A percentile compares a stretch with the other conserved stretches of the same genome.
These are phyloP conservation scores for Antechinus stuartii DNA, from an alignment of 2,113 vertebrate species.

Conservation along the genomic window DNA sequence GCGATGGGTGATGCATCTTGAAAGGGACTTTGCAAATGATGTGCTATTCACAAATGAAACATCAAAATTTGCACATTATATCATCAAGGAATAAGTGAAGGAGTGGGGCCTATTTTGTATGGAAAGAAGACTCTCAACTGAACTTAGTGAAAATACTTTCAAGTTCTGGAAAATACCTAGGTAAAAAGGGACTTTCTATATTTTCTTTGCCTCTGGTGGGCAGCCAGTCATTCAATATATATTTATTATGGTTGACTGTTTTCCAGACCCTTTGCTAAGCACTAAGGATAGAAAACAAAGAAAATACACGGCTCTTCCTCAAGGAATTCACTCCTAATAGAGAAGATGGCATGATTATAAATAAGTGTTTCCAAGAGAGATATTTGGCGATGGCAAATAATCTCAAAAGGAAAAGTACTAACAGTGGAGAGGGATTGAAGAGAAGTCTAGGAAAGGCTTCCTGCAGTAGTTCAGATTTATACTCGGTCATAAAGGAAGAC, in stretches of 20 bases:
- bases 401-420: not conserved
- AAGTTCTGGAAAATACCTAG: not conserved
- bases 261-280: not conserved
- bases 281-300: not conserved
- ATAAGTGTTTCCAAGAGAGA: not conserved
- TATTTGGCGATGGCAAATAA: not conserved
- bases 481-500: not conserved
- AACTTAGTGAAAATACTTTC: not conserved
- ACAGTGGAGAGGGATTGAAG: not conserved
- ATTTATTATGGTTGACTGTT: not conserved
- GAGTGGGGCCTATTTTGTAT: not conserved
- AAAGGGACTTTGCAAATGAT: not conserved
- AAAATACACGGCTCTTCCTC: no score
- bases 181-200: not conserved
- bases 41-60: not conserved
- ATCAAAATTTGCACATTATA: not conserved
- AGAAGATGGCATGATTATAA: not conserved
- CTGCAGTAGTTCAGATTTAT: no score
- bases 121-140: not conserved
- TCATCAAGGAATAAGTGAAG: not conserved
- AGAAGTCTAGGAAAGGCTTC: not conserved
- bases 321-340: not conserved
- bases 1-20: not conserved
- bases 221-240: not conserved
- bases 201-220: not conserved